Evolutionary conservation across 2,888 invertebrate species (phyloP), one percentile per base, ranked within the genome.

Genomic region (Trissonchulus latispiculum): DNA sequence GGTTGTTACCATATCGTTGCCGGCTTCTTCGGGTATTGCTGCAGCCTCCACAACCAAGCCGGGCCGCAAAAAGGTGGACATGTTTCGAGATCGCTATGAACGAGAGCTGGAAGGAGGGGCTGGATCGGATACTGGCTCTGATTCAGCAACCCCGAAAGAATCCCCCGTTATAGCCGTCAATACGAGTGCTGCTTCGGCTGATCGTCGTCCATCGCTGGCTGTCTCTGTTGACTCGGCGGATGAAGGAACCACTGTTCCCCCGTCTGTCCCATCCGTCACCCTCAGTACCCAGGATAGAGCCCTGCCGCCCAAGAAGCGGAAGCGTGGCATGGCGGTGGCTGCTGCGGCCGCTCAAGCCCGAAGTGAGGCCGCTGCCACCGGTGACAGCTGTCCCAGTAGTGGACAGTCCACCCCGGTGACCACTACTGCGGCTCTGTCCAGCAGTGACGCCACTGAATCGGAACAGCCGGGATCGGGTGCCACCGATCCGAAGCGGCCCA

Each of bases 281-380:
- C 64, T 73, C 72, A 15, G 70, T 72, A 64, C 71, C 72, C 36
- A 74, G 75, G 36, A 75, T 72, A 61, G 64, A 3, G 33, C 18
- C n/a, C n/a, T 68, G 69, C 69, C 69, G 33, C 2, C n/a, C n/a
- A 68, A 68, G 36, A 68, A 68, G 69, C 69, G 69, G 3, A 68
- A 68, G 35, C 78, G 77, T 28, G 75, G 74, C n/a, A 73, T 73
- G 2, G 71, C 76, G 1, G 72, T 71, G 2, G 77, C 69, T 8
- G 69, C 69, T n/a, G 69, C 28, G 3, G 69, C 69, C n/a, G 69
- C 69, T 33, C n/a, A n/a, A n/a, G n/a, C n/a, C n/a, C n/a, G n/a
- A n/a, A n/a, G n/a, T n/a, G n/a, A n/a, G n/a, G n/a, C n/a, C n/a
- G n/a, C n/a, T n/a, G n/a, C n/a, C n/a, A n/a, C n/a, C n/a, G n/a